Evolutionary conservation across 2,888 invertebrate species (phyloP), one percentile per base, ranked within the genome.

Genomic region (Protonemura montana): DNA sequence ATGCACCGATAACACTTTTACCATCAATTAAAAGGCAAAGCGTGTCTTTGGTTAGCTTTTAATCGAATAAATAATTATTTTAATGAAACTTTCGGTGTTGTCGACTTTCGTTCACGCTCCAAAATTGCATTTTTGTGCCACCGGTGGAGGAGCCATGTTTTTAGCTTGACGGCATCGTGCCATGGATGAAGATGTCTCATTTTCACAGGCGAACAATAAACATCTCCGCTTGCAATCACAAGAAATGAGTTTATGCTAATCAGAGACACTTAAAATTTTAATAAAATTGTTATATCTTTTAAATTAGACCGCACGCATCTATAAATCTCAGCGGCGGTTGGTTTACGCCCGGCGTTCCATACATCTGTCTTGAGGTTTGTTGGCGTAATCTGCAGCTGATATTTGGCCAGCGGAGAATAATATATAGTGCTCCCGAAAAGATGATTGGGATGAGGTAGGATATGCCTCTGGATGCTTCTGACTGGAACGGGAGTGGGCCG

Each of bases 321-420:
- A 59, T 59, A 59, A 59, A 59, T 59, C 59, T 59, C 7, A 13
- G 21, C 21, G 59, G 59, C 1, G 59, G 59, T 21, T 59, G 59
- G 6, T 59, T 59, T 59, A 2, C 59, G 21, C 1, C 59, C 16
- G 13, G 59, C 59, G 21, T 59, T 59, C 1, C 59, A n/a, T 59
- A 59, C 59, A 59, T 59, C 59, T 59, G 59, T 59, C 59, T 59
- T 59, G 13, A 59, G 35, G 27, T 84, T 76, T 76, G 84, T 16
- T 30, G 84, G 76, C 29, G 76, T 84, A 84, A 84, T 84, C 84
- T 84, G 84, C 84, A 84, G 84, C 59, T 84, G 76, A 84, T 84
- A 84, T 84, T 84, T 76, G 84, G 59, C 28, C 84, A 84, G 76
- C 35, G 25, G 41, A 76, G 59, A 84, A 76, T 84, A 81, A 81